Base-by-base conservation (phyloP, 2,113 vertebrate genomes). In the Bufo gargarizans region DNA sequence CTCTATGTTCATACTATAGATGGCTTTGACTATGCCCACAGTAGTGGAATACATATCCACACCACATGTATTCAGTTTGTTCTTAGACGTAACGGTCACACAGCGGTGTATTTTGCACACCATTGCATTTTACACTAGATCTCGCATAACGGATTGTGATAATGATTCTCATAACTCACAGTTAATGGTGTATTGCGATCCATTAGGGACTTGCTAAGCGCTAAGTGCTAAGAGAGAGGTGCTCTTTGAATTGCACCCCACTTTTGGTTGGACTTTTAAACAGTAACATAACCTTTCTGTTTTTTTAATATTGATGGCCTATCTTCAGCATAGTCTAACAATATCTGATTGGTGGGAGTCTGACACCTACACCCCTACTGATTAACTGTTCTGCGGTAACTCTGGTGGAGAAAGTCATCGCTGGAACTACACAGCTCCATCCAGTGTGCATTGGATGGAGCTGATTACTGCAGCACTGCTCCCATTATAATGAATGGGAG, bases 101-200 rank as follows among this genome's bases (percentile, higher is more conserved):
- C n/a, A 10, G 20, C 22, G 65, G 10, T 69, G 65, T 9, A 69
- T 69, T 69, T 33, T 2, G 22, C 65, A 22, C 20, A 69, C 7
- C 22, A 69, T 22, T 22, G 65, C 65, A 69, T 33, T 69, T 22
- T 69, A 69, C 65, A 69, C 22, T 69, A 69, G n/a, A 69, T 69
- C 16, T 10, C 67, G 33, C 33, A 13, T 69, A 69, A 33, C 10
- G 22, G 61, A n/a, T 65, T 65, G 19, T 20, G 61, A n/a, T 65
- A 65, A 65, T 65, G 61, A 65, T 65, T 65, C 61, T 65, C 61
- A 65, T 65, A 65, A 65, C 61, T 65, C 61, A 65, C 61, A 65
- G 61, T 65, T 65, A 65, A 65, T 65, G 61, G 61, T 65, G 61
- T 65, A 65, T 65, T 65, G 61, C 61, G 14, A 20, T 22, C 63